Evolutionary conservation across 2,888 invertebrate genomes (phyloP).

Genomic region (Tanypteryx hageni): DNA sequence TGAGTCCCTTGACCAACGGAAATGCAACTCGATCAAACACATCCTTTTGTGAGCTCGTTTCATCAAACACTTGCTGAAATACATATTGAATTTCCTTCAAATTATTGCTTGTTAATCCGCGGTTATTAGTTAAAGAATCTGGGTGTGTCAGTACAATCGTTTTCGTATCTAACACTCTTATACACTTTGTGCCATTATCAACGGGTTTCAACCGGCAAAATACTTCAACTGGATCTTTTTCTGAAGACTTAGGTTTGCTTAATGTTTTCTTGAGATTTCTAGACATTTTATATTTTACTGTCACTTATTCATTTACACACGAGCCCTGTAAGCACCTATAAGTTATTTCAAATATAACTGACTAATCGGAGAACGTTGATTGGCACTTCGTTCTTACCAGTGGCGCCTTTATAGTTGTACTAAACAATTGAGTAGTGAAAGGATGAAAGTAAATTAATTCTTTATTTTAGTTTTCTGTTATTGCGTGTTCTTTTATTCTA

Average conservation of each 20-base stretch:
- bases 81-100: constrained; percentile 44
- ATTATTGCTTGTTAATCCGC: background rate
- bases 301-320: background rate
- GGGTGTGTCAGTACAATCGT: constrained; percentile 58
- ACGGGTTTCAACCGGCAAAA: constrained; percentile 58
- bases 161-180: constrained; percentile 50
- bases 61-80: constrained; percentile 88
- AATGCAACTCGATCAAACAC: constrained; percentile 90
- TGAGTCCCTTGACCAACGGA: constrained; percentile 90
- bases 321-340: no score
- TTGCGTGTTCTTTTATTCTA: no score
- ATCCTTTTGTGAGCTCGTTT: constrained; percentile 87
- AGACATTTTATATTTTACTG: background rate
- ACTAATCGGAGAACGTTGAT: no score
- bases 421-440: no score
- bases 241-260: constrained; percentile 10
- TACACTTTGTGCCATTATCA: constrained; percentile 32
- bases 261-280: constrained; percentile 52
- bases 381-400: no score
- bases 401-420: no score
- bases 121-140: constrained; percentile 1
- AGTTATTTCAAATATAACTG: no score
- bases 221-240: constrained; percentile 65
- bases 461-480: no score
- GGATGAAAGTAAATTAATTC: no score